Percentiles rank a stretch among this genome's conserved stretches.
phyloP scores from a whole-genome alignment of 2,888 invertebrate species.

The Archips crataeganus region DNA sequence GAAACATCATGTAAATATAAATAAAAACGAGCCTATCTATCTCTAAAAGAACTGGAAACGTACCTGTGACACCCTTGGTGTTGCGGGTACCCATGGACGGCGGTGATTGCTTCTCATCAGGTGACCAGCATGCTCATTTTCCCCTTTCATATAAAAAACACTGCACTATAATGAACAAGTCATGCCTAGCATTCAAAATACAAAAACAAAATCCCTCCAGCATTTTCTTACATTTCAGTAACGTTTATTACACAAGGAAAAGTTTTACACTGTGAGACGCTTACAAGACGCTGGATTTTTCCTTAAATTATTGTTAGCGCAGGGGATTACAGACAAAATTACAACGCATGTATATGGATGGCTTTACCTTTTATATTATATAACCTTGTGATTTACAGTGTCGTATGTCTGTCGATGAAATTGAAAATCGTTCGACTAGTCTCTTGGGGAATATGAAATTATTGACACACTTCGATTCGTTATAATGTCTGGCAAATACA shows the following conservation, averaged over 20 bases:
- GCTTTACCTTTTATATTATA: neutral
- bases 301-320: slow-evolving; percentile 55
- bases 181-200: neutral
- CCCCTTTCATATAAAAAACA: too few species aligned
- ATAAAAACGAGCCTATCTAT: too few species aligned
- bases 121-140: too few species aligned
- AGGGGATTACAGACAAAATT: slow-evolving; percentile 48
- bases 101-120: too few species aligned
- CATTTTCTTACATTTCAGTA: slow-evolving; percentile 8
- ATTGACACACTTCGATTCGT: slow-evolving; percentile 14
- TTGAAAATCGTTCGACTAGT: slow-evolving; percentile 15
- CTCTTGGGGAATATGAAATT: slow-evolving; percentile 4
- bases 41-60: too few species aligned
- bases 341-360: slow-evolving; percentile 10
- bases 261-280: slow-evolving; percentile 33
- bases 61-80: too few species aligned
- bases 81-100: too few species aligned
- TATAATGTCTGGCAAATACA: neutral
- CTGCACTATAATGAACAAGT: neutral
- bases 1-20: slow-evolving; percentile 1
- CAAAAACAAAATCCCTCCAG: neutral
- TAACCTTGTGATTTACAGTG: slow-evolving; percentile 22
- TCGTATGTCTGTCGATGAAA: slow-evolving; percentile 22
- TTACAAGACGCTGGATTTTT: slow-evolving; percentile 44
- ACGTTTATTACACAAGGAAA: slow-evolving; percentile 11